Percentiles rank a stretch among this genome's conserved stretches.
phyloP scores from a whole-genome alignment of 2,113 vertebrate genomes.

The Oreocharis arfaki region DNA sequence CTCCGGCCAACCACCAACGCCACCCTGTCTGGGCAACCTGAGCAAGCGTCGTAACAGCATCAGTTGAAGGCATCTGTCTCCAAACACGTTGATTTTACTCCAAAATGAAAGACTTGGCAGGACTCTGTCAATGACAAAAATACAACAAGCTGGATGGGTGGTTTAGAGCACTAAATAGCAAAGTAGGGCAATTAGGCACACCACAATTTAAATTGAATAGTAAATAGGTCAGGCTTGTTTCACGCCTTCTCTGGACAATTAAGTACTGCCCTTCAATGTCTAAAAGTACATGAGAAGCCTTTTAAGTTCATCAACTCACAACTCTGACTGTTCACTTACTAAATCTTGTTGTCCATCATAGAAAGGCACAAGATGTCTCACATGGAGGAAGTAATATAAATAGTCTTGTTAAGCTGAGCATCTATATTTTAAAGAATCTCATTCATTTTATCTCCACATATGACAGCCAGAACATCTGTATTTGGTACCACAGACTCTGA shows the following conservation, averaged over 20 bases:
- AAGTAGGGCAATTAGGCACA: not conserved
- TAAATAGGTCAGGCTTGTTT: not conserved
- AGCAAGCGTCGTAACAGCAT: too few relatives aligned
- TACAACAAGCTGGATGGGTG: not conserved
- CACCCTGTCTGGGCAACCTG: too few relatives aligned
- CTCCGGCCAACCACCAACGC: too few relatives aligned
- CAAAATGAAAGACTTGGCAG: not conserved
- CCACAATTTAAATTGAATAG: not conserved
- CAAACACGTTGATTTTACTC: not conserved
- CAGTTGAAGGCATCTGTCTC: not conserved
- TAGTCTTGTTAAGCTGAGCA: not conserved
- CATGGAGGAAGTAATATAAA: not conserved
- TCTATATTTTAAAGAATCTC: not conserved
- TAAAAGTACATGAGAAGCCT: not conserved
- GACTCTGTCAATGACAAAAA: not conserved
- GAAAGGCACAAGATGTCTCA: not conserved
- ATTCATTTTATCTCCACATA: not conserved
- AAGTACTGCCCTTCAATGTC: not conserved
- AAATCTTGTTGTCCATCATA: not conserved
- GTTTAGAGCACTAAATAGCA: not conserved
- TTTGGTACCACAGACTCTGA: not conserved
- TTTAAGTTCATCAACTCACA: not conserved
- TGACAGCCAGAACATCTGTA: not conserved
- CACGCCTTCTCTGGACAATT: not conserved
- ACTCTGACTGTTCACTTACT: not conserved